phyloP scores from a whole-genome alignment of 2,113 vertebrate species.

The Phylloscopus trochilus region DNA sequence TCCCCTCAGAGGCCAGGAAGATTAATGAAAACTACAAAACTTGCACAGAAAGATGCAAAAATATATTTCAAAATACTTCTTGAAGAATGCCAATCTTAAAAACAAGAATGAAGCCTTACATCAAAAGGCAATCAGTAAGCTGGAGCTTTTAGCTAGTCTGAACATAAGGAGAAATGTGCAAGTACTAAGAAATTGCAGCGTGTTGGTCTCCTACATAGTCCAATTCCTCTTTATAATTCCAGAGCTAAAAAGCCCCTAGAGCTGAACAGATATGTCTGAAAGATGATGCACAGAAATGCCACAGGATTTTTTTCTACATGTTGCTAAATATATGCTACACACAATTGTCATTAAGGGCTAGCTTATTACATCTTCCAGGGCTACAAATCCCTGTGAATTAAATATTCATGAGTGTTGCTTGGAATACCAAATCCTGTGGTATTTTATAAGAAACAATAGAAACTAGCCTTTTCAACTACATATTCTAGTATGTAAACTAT shows the following conservation, averaged over 20 bases:
- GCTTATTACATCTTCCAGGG: constrained; percentile 45
- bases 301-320: constrained; percentile 10
- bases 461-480: constrained; percentile 20
- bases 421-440: constrained; percentile 45
- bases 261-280: constrained; percentile 47
- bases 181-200: neutral
- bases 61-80: neutral
- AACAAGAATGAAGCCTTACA: neutral
- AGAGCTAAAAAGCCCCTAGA: constrained; percentile 40
- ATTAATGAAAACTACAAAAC: neutral
- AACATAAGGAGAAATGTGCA: neutral
- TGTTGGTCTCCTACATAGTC: neutral
- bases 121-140: neutral
- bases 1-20: neutral
- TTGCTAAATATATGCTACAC: constrained; percentile 8
- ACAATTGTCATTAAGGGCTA: constrained; percentile 47
- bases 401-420: constrained; percentile 59
- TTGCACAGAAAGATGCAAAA: neutral
- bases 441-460: constrained; percentile 52
- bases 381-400: constrained; percentile 53
- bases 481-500: constrained; percentile 20
- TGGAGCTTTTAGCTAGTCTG: neutral
- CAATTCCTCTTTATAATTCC: constrained; percentile 45
- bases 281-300: constrained; percentile 16
- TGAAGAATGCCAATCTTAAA: neutral